Evolutionary conservation across 2,113 vertebrate genomes (phyloP).

Genomic region (Phyllopteryx taeniolatus): DNA sequence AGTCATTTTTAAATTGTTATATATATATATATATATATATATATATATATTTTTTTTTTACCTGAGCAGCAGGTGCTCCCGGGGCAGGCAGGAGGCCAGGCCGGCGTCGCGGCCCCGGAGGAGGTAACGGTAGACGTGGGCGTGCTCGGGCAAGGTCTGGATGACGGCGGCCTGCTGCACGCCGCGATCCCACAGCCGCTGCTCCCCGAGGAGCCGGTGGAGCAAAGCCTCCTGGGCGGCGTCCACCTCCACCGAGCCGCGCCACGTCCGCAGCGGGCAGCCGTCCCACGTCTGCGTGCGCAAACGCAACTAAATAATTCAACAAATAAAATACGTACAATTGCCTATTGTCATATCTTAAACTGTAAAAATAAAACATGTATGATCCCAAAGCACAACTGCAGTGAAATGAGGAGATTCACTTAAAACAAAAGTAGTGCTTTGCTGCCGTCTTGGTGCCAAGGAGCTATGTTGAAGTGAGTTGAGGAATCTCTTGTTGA

Average conservation of each 20-base stretch:
- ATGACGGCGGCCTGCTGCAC: slow-evolving; percentile 63
- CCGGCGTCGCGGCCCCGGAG: slow-evolving; percentile 52
- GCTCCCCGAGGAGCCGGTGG: slow-evolving; percentile 70
- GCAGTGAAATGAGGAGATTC: not conserved
- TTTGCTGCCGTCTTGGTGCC: too few species aligned
- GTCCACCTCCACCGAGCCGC: slow-evolving; percentile 70
- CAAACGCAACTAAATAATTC: not conserved
- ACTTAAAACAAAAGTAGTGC: too few species aligned
- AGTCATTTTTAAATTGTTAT: not conserved
- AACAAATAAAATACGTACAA: too few species aligned
- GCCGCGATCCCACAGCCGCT: slow-evolving; percentile 63
- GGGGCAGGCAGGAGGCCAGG: slow-evolving; percentile 53
- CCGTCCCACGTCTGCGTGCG: slow-evolving; percentile 65
- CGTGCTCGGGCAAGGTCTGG: slow-evolving; percentile 65
- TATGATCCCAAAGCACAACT: not conserved
- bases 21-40: too few species aligned
- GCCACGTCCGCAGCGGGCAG: slow-evolving; percentile 71
- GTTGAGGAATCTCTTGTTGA: too few species aligned
- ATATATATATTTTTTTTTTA: slow-evolving; percentile 35
- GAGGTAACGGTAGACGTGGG: slow-evolving; percentile 72
- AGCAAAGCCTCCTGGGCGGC: slow-evolving; percentile 65
- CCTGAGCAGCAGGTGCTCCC: slow-evolving; percentile 76
- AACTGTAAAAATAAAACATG: not conserved
- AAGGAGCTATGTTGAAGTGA: too few species aligned
- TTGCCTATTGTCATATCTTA: too few species aligned